Evolutionary conservation across 1,140 invertebrate species (phyloP), one percentile per base, ranked within the genome.

Genomic region (Habropoda laboriosa): DNA sequence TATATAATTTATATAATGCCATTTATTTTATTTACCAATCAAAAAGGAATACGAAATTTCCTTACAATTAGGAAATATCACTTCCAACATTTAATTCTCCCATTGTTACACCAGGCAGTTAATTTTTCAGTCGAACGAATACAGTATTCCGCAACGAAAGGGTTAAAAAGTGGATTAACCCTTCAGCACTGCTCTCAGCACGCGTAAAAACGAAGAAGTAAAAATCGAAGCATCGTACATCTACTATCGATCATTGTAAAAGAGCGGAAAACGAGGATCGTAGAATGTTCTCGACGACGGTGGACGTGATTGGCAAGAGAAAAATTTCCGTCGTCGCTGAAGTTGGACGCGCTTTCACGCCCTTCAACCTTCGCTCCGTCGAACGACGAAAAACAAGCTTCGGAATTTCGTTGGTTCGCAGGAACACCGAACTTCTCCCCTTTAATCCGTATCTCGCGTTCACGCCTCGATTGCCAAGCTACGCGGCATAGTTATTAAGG

Each of bases 401-500:
- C 76, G 67, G 53, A 83, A 86, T 86, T 77, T 64, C 51, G 68
- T 40, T 40, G 13, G 80, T 76, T 67, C 79, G 47, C 64, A 30
- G 57, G 64, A 82, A 61, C n/a, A 64, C 32, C 55, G 35, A 86
- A 88, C 47, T 79, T 87, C 79, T 84, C 81, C 86, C 82, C 87
- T 88, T 88, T 88, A 88, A 88, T 88, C 84, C 87, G 87, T 88
- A 88, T 88, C 87, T 88, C 85, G 85, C 86, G 86, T 88, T 88
- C 80, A 88, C 85, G 87, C 86, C 80, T 87, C 84, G 87, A 88
- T 86, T 82, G 82, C 80, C 80, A 64, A 58, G 85, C 76, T 77
- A 81, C 80, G 80, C 87, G 87, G 85, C 80, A 88, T 88, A 88
- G 85, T 88, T 88, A 88, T 88, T 88, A 88, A 87, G 82, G 83